Base-by-base conservation (phyloP, 2,113 vertebrate genomes). In the Erythrocercus mccallii region DNA sequence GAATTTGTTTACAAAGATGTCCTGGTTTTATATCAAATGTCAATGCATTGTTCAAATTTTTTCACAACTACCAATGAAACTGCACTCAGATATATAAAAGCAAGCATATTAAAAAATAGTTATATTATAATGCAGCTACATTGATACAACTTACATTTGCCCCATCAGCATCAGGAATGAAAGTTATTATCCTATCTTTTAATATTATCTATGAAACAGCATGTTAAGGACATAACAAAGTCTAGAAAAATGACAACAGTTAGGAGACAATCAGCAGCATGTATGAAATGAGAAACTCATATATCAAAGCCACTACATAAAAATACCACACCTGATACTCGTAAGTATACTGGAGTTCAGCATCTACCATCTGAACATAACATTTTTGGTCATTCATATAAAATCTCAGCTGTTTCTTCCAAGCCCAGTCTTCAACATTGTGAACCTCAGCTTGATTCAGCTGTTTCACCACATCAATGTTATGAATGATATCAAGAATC, bases 361-460 rank as follows among this genome's bases (percentile, higher is more conserved):
- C 99, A 94, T 99, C 99, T 81, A 99, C 99, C 99, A 99, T 99
- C 56, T 98, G 98, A 90, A 99, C 93, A 22, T 95, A 97, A 94
- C 99, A 99, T 80, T 95, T 97, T 57, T 98, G 97, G 74, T 99
- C 98, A 45, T 97, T 98, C 98, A 99, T 98, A 93, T 99, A 99
- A 95, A 99, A 99, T 66, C 99, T 98, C 47, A 99, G 98, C 97
- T 99, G 99, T 77, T 99, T 99, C 95, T 98, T 99, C 99, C 99
- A 99, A 89, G 96, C 94, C 99, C 99, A 99, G 90, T 98, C 98
- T 14, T 99, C 98, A 38, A 73, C 81, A 85, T 45, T 97, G 79
- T 94, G 96, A 88, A 99, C 97, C 48, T 98, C 98, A 48, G 97
- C 98, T 85, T 98, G 97, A 74, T 96, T 98, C 71, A 99, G 97